Base-by-base conservation (phyloP, 2,888 invertebrate genomes). In the Bombyx huttoni region DNA sequence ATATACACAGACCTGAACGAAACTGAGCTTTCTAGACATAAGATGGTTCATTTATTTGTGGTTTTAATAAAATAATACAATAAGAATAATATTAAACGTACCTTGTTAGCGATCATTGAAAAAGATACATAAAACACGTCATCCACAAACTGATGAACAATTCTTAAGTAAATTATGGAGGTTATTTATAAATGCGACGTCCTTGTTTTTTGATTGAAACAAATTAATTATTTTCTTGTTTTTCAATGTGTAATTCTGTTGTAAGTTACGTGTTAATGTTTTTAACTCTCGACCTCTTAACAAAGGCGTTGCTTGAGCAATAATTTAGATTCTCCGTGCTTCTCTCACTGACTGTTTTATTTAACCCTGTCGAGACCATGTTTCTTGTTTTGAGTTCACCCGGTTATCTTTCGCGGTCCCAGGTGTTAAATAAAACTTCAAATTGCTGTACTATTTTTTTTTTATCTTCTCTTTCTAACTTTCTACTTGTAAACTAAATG, bases 341-440 rank as follows among this genome's bases (percentile, higher is more conserved):
- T 87, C 55, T 64, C 60, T 81, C 84, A 83, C 77, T 61, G 66
- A 63, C 56, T 64, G 84, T 86, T 85, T 86, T 84, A 68, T 84
- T 82, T 83, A 87, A 86, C 78, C 83, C 85, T 85, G 81, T 65
- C 60, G 78, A 63, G 81, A 82, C 84, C 78, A 59, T 46, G 61
- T 67, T 68, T 52, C 56, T 62, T 60, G 53, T 58, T 49, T 62
- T 59, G 60, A 53, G 54, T 60, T 59, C 57, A 61, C 58, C 58
- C 53, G 55, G 59, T 58, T 68, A 58, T 63, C 56, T 58, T 24
- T 52, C 67, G 56, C 67, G 81, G 81, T 82, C 81, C 75, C 85
- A 80, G 84, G 85, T 66, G 85, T 87, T 87, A 83, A 84, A 83
- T 78, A 77, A 81, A 72, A 81, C 84, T 78, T 73, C 70, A 73